Base-by-base conservation (phyloP, 2,113 vertebrate species). In the Sorex araneus region DNA sequence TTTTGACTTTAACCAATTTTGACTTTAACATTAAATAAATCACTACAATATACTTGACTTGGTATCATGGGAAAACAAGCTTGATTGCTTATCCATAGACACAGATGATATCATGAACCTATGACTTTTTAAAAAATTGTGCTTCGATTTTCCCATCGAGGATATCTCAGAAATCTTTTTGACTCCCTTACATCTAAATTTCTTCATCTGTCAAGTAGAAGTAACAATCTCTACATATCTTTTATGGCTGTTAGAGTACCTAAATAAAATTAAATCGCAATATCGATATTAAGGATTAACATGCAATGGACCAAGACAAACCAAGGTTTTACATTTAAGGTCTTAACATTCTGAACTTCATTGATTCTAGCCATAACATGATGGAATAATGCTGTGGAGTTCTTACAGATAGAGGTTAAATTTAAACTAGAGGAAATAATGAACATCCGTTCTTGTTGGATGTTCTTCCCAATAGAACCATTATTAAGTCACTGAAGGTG, bases 191-290 rank as follows among this genome's bases (percentile, higher is more conserved):
- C 13, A 25, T 88, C 57, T 79, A 19, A 84, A 2, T 93, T 60
- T 80, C 81, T 2, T 30, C 64, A 66, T 30, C 28, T 66, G 64
- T 66, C 25, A 28, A 66, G 30, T 28, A 66, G 64, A 25, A 63
- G 28, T 30, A 66, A 66, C 25, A 5, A 66, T 66, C 28, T 66
- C 28, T 60, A 66, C 64, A 30, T 81, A 54, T 67, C 25, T 91
- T 30, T 57, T 36, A 34, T 36, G 27, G 25, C 25, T 89, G 6
- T 82, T 70, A n/a, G 12, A 84, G 70, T 77, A 36, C n/a, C 63
- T 73, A 95, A 87, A 47, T 54, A 57, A 83, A 90, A 93, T 74
- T 71, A 71, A 64, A 54, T 83, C 86, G 28, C 47, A 60, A 30
- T 50, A 18, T 13, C 54, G 36, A 76, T 93, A 30, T 84, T 80